A percentile compares a stretch with the other conserved stretches of the same genome.
These are phyloP conservation scores for Aphelenchoides besseyi DNA, from an alignment of 1,140 invertebrate genomes.

Conservation along the genomic window DNA sequence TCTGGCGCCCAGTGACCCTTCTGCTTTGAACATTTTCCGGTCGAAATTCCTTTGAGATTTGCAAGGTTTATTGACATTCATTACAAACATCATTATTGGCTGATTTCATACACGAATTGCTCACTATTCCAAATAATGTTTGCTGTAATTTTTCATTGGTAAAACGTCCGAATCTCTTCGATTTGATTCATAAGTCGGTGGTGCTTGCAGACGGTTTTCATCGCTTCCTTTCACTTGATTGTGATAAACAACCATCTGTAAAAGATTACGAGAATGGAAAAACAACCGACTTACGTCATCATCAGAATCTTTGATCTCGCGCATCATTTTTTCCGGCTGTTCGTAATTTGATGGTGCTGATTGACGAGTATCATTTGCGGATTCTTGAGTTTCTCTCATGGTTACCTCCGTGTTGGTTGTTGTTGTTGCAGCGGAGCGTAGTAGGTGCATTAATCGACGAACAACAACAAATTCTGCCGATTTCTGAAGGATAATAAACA, in stretches of 20 bases:
- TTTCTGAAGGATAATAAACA: not conserved
- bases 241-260: constrained; percentile 10
- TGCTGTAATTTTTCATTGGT: constrained; percentile 3
- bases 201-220: not conserved
- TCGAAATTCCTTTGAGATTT: too few relatives aligned
- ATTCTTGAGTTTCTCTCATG: not conserved
- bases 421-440: not conserved
- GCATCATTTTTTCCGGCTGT: not conserved
- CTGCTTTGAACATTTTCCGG: too few relatives aligned
- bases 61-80: not conserved
- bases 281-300: too few relatives aligned
- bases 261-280: not conserved
- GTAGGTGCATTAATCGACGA: not conserved
- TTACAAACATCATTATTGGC: not conserved
- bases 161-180: not conserved
- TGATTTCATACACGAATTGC: not conserved
- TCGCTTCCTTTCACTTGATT: too few relatives aligned
- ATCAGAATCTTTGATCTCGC: not conserved
- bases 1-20: too few relatives aligned
- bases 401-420: not conserved
- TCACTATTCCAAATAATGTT: not conserved
- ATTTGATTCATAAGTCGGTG: not conserved
- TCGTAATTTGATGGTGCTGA: not conserved
- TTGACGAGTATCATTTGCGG: not conserved
- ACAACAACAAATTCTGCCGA: not conserved